Conservation (phyloP, 2,888 invertebrate species). For the Limnephilus marmoratus region DNA sequence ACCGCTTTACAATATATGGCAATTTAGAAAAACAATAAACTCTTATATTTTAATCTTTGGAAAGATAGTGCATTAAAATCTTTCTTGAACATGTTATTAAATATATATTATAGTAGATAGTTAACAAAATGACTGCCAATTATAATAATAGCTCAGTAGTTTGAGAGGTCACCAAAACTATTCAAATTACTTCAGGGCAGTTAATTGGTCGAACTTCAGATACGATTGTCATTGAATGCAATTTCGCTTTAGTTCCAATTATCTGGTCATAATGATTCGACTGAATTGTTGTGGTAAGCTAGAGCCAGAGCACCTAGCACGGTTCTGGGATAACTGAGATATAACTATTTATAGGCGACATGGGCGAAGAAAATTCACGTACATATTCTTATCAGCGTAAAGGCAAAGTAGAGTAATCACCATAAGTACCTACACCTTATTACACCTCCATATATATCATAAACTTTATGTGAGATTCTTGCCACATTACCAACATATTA, state of each 20-base stretch:
- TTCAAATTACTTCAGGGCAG: constrained; percentile 38
- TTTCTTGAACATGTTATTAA: neutral
- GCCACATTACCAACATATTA: neutral
- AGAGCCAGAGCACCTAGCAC: neutral
- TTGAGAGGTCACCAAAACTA: constrained; percentile 19
- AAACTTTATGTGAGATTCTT: neutral
- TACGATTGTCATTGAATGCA: constrained; percentile 51
- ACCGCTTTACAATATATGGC: no score
- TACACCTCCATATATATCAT: neutral
- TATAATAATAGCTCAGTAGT: neutral
- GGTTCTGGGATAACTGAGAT: neutral
- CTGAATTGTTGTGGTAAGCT: constrained; percentile 19
- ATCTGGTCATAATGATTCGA: constrained; percentile 29
- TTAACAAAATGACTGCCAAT: neutral
- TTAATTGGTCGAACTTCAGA: constrained; percentile 54
- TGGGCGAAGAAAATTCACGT: no score
- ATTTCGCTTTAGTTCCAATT: constrained; percentile 45
- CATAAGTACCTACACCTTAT: neutral
- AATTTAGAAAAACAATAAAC: no score
- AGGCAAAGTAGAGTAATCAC: neutral
- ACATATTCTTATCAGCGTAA: neutral
- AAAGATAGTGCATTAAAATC: neutral
- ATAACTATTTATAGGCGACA: neutral
- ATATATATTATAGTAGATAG: neutral
- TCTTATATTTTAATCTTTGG: no score